Evolutionary conservation across 2,888 invertebrate species (phyloP).

Genomic region (Sylvicola cinctus): DNA sequence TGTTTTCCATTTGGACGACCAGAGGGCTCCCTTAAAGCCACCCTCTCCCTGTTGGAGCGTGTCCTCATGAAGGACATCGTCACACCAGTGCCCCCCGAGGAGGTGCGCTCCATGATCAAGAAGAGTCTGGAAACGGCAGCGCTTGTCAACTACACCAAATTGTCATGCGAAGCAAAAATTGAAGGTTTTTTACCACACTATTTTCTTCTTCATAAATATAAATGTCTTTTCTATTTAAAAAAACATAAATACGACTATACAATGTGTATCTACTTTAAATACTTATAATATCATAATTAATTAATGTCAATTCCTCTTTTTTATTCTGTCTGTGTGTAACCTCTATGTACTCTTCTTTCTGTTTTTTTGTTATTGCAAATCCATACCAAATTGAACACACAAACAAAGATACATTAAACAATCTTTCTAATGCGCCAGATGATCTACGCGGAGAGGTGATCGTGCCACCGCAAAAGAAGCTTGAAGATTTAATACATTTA

Average conservation of each 20-base stretch:
- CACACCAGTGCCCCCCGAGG: constrained; percentile 88
- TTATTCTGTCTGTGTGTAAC: too few relatives aligned
- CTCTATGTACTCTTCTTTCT: too few relatives aligned
- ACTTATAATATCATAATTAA: too few relatives aligned
- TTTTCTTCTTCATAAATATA: too few relatives aligned
- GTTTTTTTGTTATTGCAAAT: too few relatives aligned
- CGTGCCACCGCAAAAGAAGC: constrained; percentile 67
- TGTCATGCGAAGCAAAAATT: constrained; percentile 92
- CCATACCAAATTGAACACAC: too few relatives aligned
- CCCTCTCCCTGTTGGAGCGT: constrained; percentile 84
- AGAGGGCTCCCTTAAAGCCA: constrained; percentile 93
- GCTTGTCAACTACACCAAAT: constrained; percentile 85
- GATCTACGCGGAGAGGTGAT: constrained; percentile 60
- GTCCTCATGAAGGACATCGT: constrained; percentile 98
- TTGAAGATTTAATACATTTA: constrained; percentile 91
- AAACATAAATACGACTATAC: too few relatives aligned
- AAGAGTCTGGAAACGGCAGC: constrained; percentile 96
- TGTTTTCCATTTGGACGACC: constrained; percentile 98
- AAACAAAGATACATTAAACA: neutral
- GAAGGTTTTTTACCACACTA: constrained; percentile 44
- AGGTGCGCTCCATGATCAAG: constrained; percentile 89
- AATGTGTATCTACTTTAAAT: too few relatives aligned
- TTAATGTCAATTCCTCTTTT: too few relatives aligned
- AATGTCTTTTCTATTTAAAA: too few relatives aligned
- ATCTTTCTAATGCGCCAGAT: constrained; percentile 28